A percentile compares a stretch with the other conserved stretches of the same genome.
Conservation (phyloP, 2,113 vertebrate genomes). For the Ctenomys sociabilis region DNA sequence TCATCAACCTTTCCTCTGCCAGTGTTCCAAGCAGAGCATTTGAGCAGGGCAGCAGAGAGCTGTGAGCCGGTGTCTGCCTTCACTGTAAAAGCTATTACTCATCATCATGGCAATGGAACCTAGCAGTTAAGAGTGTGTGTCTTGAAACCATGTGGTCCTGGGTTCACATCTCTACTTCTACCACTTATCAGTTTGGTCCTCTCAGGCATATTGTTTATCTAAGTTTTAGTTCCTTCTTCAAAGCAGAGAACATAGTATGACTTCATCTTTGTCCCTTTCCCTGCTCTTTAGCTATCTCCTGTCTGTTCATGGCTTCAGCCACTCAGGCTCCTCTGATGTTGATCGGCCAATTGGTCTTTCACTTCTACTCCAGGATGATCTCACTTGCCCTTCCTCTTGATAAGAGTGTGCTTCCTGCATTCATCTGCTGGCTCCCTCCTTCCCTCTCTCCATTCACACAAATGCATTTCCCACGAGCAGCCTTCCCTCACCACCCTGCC, state of each 20-base stretch:
- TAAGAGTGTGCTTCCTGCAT: background rate
- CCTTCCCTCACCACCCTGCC: background rate
- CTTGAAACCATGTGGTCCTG: background rate
- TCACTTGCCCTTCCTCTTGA: background rate
- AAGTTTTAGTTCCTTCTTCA: constrained; percentile 2
- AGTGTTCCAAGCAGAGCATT: constrained; percentile 1
- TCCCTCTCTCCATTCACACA: background rate
- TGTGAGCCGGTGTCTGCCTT: background rate
- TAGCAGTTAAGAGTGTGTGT: background rate
- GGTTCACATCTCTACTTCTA: background rate
- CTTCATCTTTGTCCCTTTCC: background rate
- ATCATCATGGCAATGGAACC: background rate
- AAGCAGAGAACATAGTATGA: background rate
- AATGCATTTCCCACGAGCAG: background rate
- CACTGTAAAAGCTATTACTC: background rate
- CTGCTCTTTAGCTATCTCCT: background rate
- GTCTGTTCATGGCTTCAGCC: background rate
- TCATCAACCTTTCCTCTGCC: background rate
- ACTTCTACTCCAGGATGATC: background rate
- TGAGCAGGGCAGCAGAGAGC: background rate
- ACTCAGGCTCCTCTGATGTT: background rate
- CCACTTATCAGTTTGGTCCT: background rate
- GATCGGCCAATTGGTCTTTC: background rate
- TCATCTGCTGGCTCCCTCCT: background rate
- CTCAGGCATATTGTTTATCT: background rate